Evolutionary conservation across 2,888 invertebrate genomes (phyloP).

Genomic region (Drosophila trichaetosa): DNA sequence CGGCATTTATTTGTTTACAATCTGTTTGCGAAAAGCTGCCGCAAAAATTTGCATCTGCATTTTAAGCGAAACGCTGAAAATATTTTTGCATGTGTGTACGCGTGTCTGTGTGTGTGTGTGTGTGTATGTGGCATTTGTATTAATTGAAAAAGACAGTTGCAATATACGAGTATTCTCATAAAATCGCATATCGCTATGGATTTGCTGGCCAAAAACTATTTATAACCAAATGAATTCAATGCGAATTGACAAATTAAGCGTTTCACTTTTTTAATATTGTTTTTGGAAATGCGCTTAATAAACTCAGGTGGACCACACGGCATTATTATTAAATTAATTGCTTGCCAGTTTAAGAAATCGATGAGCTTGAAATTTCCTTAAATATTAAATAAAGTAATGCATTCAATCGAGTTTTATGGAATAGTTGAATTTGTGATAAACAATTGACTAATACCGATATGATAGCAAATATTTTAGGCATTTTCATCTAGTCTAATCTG

Average conservation of each 20-base stretch:
- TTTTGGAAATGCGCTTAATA: conserved; percentile 18
- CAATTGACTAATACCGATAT: background rate
- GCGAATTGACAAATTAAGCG: conserved; percentile 45
- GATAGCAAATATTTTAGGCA: background rate
- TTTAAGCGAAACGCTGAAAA: conserved; percentile 38
- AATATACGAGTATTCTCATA: conserved; percentile 13
- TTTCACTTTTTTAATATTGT: conserved; percentile 13
- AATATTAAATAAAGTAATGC: background rate
- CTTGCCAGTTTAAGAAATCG: background rate
- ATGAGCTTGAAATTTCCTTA: background rate
- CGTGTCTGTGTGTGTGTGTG: conserved; percentile 22
- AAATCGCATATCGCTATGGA: conserved; percentile 12
- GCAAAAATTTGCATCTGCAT: conserved; percentile 72
- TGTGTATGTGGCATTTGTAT: conserved; percentile 39
- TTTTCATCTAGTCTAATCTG: background rate
- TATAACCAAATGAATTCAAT: conserved; percentile 53
- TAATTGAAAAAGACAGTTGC: conserved; percentile 71
- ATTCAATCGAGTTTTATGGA: background rate
- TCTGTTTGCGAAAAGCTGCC: conserved; percentile 71
- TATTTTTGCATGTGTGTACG: conserved; percentile 20
- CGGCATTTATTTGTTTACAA: conserved; percentile 81
- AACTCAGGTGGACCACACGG: background rate
- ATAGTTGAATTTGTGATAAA: background rate
- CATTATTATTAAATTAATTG: background rate
- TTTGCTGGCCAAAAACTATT: conserved; percentile 19